Percentiles rank a stretch among this genome's conserved stretches.
phyloP scores from a whole-genome alignment of 2,113 vertebrate species.

The Pelmatolapia mariae region DNA sequence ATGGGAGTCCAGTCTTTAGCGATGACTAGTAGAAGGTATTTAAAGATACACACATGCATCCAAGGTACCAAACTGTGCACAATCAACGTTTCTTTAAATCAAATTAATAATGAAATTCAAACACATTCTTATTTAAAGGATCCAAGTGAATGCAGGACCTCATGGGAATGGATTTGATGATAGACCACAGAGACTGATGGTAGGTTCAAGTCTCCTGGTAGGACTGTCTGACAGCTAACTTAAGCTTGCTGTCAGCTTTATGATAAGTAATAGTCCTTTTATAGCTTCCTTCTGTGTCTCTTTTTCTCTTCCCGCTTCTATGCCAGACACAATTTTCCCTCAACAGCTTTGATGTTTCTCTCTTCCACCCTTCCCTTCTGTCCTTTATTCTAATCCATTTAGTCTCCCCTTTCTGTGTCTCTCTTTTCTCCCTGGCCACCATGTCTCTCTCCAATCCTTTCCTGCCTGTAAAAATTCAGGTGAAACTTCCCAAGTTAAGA shows the following conservation, averaged over 20 bases:
- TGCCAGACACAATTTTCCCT: conserved; percentile 26
- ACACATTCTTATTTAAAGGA: background rate
- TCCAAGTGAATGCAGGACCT: background rate
- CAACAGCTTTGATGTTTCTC: conserved; percentile 57
- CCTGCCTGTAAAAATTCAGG: conserved; percentile 7
- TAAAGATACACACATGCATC: background rate
- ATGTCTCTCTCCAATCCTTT: conserved; percentile 4
- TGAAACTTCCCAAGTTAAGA: conserved; percentile 26
- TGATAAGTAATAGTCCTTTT: conserved; percentile 45
- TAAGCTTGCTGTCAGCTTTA: conserved; percentile 46
- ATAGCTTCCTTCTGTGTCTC: conserved; percentile 1
- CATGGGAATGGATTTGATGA: background rate
- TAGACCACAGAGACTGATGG: conserved; percentile 3
- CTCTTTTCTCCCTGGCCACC: conserved; percentile 8
- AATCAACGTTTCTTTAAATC: background rate
- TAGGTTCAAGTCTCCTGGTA: conserved; percentile 23
- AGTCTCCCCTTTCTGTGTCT: conserved; percentile 32
- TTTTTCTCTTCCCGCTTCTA: background rate
- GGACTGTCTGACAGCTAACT: conserved; percentile 29
- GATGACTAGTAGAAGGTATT: background rate
- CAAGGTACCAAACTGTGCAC: background rate
- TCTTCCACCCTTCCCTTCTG: conserved; percentile 25
- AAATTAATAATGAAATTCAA: conserved; percentile 19
- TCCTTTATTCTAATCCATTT: conserved; percentile 61
- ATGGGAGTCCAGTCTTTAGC: background rate